Conservation (phyloP, 92 coral and sea anemone genomes). For the Zoanthus sansibaricus region DNA sequence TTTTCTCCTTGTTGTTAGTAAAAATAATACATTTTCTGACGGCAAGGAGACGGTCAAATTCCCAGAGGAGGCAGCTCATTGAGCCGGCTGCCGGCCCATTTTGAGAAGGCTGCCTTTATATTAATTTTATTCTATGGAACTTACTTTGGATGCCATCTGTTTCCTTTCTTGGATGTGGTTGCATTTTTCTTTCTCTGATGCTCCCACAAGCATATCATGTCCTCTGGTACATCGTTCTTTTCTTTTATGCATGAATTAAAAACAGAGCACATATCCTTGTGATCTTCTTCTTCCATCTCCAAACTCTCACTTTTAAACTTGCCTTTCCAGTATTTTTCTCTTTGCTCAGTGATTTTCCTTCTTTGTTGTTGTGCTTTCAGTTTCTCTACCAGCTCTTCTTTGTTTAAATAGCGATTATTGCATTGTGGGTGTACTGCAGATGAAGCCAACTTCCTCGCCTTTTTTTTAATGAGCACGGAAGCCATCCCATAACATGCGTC, state of each 20-base stretch:
- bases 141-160: conserved; percentile 49
- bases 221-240: conserved; percentile 30
- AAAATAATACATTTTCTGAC: too few species aligned
- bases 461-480: not conserved
- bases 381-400: not conserved
- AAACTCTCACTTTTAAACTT: conserved; percentile 24
- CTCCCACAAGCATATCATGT: conserved; percentile 37
- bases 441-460: not conserved
- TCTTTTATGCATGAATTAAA: not conserved
- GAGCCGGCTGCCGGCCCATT: too few species aligned
- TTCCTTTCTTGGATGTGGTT: not conserved
- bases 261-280: not conserved
- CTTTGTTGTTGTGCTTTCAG: not conserved
- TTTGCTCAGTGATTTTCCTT: conserved; percentile 29
- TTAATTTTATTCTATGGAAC: not conserved
- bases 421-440: not conserved
- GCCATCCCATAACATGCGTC: not conserved
- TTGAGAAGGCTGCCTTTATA: too few species aligned
- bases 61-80: too few species aligned
- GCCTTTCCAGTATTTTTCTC: conserved; percentile 38
- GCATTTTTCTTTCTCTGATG: conserved; percentile 22
- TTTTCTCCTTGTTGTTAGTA: too few species aligned
- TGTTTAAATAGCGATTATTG: conserved; percentile 28
- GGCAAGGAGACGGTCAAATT: too few species aligned
- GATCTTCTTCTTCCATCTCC: conserved; percentile 2